Conservation (phyloP, 2,888 invertebrate species). For the Drosophila austrosaltans region DNA sequence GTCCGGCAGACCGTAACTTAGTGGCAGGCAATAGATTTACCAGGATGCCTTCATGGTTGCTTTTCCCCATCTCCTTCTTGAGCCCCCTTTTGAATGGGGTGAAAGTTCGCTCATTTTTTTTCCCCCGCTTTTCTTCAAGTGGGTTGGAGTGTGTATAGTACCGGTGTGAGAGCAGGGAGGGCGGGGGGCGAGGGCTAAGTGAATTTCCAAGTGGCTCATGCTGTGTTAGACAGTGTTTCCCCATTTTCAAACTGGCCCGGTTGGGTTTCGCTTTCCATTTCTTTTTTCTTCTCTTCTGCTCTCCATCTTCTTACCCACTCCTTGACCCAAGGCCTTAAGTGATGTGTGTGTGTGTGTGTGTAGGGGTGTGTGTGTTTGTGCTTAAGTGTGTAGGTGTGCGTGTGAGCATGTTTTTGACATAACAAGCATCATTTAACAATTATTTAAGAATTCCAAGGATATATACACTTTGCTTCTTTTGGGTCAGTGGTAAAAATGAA, state of each 20-base stretch:
- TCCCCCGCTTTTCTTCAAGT: background rate
- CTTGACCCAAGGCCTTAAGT: constrained; percentile 58
- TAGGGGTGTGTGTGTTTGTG: constrained; percentile 22
- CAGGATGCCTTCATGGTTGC: constrained; percentile 28
- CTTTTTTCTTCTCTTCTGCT: constrained; percentile 20
- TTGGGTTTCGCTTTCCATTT: constrained; percentile 30
- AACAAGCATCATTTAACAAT: constrained; percentile 79
- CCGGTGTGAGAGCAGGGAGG: background rate
- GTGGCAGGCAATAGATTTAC: constrained; percentile 78
- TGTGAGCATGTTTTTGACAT: constrained; percentile 69
- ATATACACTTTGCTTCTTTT: constrained; percentile 49
- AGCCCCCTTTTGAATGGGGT: constrained; percentile 49
- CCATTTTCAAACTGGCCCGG: constrained; percentile 50
- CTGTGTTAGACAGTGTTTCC: constrained; percentile 71
- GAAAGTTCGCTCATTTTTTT: constrained; percentile 67
- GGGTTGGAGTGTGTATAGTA: background rate
- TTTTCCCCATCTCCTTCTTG: background rate
- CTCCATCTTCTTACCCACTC: constrained; percentile 20
- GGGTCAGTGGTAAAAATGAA: constrained; percentile 28
- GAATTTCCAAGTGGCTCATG: constrained; percentile 74
- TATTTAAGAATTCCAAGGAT: constrained; percentile 66
- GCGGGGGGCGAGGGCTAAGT: constrained; percentile 58
- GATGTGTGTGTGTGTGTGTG: constrained; percentile 47
- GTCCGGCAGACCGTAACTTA: constrained; percentile 80
- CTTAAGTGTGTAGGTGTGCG: constrained; percentile 4